Base-by-base conservation (phyloP, 2,113 vertebrate genomes). In the Willisornis vidua region DNA sequence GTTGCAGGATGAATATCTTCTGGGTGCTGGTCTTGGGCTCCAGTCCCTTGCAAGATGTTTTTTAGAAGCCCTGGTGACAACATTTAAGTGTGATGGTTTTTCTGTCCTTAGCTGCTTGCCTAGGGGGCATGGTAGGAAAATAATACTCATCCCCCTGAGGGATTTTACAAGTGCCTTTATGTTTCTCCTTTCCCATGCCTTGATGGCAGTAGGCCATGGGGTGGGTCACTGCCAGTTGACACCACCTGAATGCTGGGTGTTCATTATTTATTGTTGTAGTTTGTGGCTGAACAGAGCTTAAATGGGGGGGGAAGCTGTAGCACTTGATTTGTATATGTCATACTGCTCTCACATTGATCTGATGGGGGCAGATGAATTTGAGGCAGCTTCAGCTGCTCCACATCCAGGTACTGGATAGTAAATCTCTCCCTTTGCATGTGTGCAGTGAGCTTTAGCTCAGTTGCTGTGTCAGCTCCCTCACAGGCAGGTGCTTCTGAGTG, bases 261-360 rank as follows among this genome's bases (percentile, higher is more conserved):
- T 91, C 12, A 2, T 81, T 93, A 63, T 10, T 93, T 90, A 90
- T 25, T 83, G 91, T 41, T 91, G 67, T 52, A 29, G 7, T 84
- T 86, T 20, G 57, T 93, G 58, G 48, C 75, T 90, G 54, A 96
- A 66, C 51, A 67, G 62, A 77, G 46, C 67, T 91, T 94, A 91
- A 87, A 37, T 28, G 45, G n/a, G 18, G 35, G 35, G 19, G 22
- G 19, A 26, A 62, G 62, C 45, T 58, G 14, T 52, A 65, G 49
- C 37, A 23, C 46, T 84, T 18, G 5, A 55, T 88, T 91, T 14
- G 15, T 83, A 58, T 48, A 39, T n/a, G 68, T 75, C 63, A 19
- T 15, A 31, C 65, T 78, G 52, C 70, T 76, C 29, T 93, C 43
- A 28, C 1, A 0, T 61, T 49, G 55, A 67, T 67, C 84, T 91